These are phyloP conservation scores for Numenius arquata DNA, from an alignment of 2,113 vertebrate genomes.

Conservation along the genomic window DNA sequence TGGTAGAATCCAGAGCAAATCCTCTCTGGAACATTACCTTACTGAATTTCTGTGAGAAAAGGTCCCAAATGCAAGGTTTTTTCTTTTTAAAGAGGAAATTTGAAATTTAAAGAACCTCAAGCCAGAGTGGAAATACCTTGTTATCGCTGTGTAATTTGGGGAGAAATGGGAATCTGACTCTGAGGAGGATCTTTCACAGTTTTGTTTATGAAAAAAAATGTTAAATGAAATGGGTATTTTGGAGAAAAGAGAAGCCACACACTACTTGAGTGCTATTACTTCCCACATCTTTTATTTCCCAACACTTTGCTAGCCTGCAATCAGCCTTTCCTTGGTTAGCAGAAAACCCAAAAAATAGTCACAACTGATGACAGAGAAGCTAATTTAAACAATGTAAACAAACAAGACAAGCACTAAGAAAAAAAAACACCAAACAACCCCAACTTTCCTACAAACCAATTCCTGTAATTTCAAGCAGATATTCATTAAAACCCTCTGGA, in stretches of 20 bases:
- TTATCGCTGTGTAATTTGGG: neutral
- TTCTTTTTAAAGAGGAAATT: neutral
- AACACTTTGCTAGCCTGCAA: neutral
- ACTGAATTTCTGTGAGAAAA: neutral
- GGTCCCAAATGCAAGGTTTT: neutral
- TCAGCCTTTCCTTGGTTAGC: neutral
- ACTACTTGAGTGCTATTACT: neutral
- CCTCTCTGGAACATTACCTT: neutral
- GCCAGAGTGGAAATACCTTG: neutral
- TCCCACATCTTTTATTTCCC: neutral
- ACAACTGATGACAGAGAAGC: neutral
- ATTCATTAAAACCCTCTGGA: slow-evolving; percentile 18
- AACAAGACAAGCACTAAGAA: neutral
- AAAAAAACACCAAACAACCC: too few species aligned
- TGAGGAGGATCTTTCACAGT: neutral
- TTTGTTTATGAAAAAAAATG: neutral
- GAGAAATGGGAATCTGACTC: neutral
- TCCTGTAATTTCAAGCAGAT: neutral
- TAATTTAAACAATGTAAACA: slow-evolving; percentile 12
- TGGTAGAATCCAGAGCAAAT: neutral
- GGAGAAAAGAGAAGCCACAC: neutral
- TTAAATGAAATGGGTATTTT: neutral
- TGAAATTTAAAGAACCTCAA: neutral
- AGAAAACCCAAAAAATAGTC: neutral
- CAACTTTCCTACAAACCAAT: slow-evolving; percentile 1